phyloP scores from a whole-genome alignment of 2,113 vertebrate species.

The Chamaetylas fuelleborni region DNA sequence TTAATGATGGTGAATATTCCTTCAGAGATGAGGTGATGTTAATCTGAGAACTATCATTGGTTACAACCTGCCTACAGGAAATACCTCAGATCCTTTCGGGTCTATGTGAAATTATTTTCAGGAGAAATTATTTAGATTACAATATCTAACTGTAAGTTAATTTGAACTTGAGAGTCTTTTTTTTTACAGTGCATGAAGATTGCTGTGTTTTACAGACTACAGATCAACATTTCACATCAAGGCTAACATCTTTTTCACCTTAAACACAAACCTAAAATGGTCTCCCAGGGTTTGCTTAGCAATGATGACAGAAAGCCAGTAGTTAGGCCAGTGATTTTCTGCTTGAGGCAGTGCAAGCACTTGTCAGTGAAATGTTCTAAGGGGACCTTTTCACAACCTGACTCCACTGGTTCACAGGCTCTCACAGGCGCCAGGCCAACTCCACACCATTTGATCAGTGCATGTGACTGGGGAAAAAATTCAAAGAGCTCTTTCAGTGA shows the following conservation, averaged over 20 bases:
- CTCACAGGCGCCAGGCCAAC: background rate
- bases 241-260: slow-evolving; percentile 25
- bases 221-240: slow-evolving; percentile 8
- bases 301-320: slow-evolving; percentile 12
- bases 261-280: slow-evolving; percentile 21
- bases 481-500: background rate
- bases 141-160: background rate
- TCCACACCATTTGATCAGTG: background rate
- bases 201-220: background rate
- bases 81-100: background rate
- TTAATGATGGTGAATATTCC: background rate
- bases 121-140: background rate
- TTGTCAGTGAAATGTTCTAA: slow-evolving; percentile 36
- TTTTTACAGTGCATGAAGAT: background rate
- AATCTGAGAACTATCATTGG: background rate
- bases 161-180: background rate
- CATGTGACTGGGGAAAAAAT: background rate
- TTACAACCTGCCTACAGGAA: background rate
- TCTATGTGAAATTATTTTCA: background rate
- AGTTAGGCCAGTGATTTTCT: slow-evolving; percentile 30
- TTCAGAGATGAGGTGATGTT: background rate
- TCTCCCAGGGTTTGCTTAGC: slow-evolving; percentile 15
- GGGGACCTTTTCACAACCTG: slow-evolving; percentile 10
- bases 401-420: slow-evolving; percentile 5
- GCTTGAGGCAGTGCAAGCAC: slow-evolving; percentile 52